These are phyloP conservation scores for Apodemus sylvaticus DNA, from an alignment of 2,113 vertebrate species.

Conservation along the genomic window DNA sequence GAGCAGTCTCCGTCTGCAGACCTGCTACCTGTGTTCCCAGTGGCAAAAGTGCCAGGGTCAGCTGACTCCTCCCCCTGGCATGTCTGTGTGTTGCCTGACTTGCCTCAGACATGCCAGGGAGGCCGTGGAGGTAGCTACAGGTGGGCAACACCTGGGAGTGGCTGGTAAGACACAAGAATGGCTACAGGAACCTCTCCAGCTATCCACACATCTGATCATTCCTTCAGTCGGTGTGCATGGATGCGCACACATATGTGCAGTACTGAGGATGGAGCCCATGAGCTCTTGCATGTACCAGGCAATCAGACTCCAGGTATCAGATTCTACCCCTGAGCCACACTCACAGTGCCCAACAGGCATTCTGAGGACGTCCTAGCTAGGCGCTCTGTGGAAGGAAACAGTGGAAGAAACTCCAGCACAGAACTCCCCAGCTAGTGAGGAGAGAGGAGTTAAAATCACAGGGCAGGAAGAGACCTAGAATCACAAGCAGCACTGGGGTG, in stretches of 20 bases:
- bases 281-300: not conserved
- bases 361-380: not conserved
- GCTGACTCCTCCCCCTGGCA: not conserved
- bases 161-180: not conserved
- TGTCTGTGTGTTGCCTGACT: not conserved
- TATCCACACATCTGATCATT: not conserved
- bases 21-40: conserved; percentile 3
- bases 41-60: not conserved
- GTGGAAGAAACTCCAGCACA: not conserved
- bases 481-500: not conserved
- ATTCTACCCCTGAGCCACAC: not conserved
- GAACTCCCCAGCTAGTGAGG: not conserved
- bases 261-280: not conserved
- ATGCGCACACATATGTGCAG: not conserved
- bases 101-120: not conserved
- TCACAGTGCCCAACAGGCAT: not conserved
- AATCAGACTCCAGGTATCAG: no score
- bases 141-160: not conserved
- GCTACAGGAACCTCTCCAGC: not conserved
- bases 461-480: fast-evolving
- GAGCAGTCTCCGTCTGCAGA: fast-evolving
- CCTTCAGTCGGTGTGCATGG: not conserved
- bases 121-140: fast-evolving
- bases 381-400: not conserved
- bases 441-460: not conserved